Evolutionary conservation across 2,888 invertebrate species (phyloP).

Genomic region (Brachyptera putata): DNA sequence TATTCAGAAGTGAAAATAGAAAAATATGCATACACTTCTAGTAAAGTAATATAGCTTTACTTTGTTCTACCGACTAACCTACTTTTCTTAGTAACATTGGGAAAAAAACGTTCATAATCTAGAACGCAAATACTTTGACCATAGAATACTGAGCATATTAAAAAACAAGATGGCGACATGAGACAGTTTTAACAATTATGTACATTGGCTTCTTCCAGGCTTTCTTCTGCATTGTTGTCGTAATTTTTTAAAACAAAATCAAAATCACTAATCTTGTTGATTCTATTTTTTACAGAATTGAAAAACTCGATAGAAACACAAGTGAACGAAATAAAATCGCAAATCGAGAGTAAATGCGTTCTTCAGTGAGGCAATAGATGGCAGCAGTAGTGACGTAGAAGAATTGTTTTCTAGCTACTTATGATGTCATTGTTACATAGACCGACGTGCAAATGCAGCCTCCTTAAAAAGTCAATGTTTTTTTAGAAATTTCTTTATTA

Average conservation of each 20-base stretch:
- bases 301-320: constrained; percentile 96
- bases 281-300: constrained; percentile 93
- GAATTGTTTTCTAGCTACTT: neutral
- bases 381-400: constrained; percentile 1
- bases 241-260: neutral
- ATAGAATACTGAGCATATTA: too few species aligned
- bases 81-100: too few species aligned
- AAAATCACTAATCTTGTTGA: constrained; percentile 37
- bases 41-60: too few species aligned
- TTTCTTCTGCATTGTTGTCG: constrained; percentile 20
- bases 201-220: constrained; percentile 16
- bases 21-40: too few species aligned
- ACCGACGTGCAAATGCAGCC: constrained; percentile 12
- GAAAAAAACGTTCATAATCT: too few species aligned
- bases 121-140: too few species aligned
- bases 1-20: too few species aligned
- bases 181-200: neutral
- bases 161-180: neutral
- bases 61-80: too few species aligned
- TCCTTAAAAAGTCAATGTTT: constrained; percentile 19
- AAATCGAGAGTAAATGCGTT: constrained; percentile 94
- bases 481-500: constrained; percentile 16
- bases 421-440: neutral
- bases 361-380: constrained; percentile 75
- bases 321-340: constrained; percentile 93